Conservation (phyloP, 1,140 invertebrate genomes). For the Drosophila ohnishii region DNA sequence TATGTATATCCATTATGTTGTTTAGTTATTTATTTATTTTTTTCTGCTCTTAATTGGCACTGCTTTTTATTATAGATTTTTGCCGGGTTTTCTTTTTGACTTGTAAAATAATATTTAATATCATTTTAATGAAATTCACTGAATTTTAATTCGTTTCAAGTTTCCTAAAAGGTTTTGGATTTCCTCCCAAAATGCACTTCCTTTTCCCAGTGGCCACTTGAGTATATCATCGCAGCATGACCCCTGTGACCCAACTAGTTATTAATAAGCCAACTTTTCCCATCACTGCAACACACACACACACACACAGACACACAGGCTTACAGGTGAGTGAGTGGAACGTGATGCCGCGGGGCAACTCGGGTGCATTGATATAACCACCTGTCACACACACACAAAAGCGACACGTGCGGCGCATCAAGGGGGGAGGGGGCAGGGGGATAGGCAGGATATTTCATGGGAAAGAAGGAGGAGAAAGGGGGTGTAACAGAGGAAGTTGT, state of each 20-base stretch:
- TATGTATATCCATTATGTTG: neutral
- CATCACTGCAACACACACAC: slow-evolving; percentile 15
- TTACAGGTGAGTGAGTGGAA: slow-evolving; percentile 17
- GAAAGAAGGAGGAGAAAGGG: neutral
- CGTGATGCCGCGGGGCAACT: slow-evolving; percentile 38
- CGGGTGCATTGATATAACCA: slow-evolving; percentile 67
- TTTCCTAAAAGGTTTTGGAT: neutral
- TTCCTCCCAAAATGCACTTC: neutral
- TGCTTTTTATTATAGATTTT: neutral
- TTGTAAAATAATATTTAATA: neutral
- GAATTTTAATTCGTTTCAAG: too few relatives aligned
- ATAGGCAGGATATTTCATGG: slow-evolving; percentile 1
- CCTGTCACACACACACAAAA: slow-evolving; percentile 59
- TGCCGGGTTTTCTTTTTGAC: too few relatives aligned
- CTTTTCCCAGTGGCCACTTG: slow-evolving; percentile 1
- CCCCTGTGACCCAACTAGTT: slow-evolving; percentile 22
- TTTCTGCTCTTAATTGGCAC: neutral
- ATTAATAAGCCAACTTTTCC: slow-evolving; percentile 16
- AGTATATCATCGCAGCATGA: slow-evolving; percentile 11
- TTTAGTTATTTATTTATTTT: neutral
- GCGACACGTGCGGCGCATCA: slow-evolving; percentile 23
- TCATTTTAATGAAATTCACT: too few relatives aligned
- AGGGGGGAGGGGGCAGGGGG: neutral
- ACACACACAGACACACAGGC: slow-evolving; percentile 7
- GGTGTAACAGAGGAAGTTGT: neutral